Percentiles rank a stretch among this genome's conserved stretches.
Evolutionary conservation across 2,113 vertebrate species (phyloP).

Genomic region (Amblyopsis rosae): DNA sequence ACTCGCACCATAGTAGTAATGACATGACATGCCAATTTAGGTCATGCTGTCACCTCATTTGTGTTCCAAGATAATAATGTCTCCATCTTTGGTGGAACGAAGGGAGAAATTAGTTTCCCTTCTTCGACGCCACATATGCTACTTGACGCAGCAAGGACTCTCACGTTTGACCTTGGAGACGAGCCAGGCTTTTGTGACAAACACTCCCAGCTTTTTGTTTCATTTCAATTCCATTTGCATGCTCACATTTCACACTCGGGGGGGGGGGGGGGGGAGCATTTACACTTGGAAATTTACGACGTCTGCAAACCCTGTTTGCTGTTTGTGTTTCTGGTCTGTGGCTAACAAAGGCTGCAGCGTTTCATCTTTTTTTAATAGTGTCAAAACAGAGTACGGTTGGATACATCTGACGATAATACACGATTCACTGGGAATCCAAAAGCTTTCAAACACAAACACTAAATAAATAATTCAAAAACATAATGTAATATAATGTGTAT

Average conservation of each 20-base stretch:
- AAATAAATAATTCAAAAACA: background rate
- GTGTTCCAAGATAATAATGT: constrained; percentile 6
- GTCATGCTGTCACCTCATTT: constrained; percentile 3
- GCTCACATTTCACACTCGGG: constrained; percentile 13
- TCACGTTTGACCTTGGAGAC: constrained; percentile 21
- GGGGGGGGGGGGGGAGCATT: background rate
- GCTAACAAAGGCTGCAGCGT: background rate
- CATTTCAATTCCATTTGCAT: constrained; percentile 39
- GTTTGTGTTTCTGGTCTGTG: background rate
- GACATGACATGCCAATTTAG: background rate
- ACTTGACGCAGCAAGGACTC: constrained; percentile 34
- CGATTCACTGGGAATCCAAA: background rate
- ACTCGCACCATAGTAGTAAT: background rate
- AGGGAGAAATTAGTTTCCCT: constrained; percentile 16
- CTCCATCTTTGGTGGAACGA: background rate
- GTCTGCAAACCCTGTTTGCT: background rate
- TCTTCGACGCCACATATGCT: background rate
- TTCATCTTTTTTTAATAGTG: background rate
- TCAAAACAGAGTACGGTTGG: no score
- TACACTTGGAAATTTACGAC: constrained; percentile 9
- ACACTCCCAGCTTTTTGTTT: background rate
- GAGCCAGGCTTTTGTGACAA: background rate
- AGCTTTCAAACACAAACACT: background rate
- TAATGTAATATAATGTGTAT: background rate
- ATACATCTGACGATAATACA: no score